phyloP scores from a whole-genome alignment of 2,888 invertebrate species.

The Mythimna loreyi region DNA sequence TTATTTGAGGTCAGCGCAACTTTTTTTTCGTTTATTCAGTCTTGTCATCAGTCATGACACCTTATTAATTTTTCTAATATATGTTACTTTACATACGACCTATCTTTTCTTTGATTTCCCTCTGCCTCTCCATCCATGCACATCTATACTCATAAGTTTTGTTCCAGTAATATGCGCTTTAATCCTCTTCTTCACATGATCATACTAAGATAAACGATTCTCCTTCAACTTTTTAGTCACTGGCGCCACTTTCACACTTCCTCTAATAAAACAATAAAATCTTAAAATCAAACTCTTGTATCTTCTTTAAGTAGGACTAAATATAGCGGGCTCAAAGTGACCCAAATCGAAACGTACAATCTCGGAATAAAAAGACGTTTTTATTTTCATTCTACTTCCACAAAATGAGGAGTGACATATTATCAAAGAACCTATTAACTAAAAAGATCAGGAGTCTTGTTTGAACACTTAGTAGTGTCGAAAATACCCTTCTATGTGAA shows the following conservation, averaged over 20 bases:
- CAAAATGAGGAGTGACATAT: slow-evolving; percentile 51
- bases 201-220: too few relatives aligned
- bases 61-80: too few relatives aligned
- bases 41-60: too few relatives aligned
- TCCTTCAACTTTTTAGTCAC: too few relatives aligned
- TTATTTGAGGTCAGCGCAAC: too few relatives aligned
- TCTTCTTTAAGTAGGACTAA: neutral
- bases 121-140: too few relatives aligned
- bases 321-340: neutral
- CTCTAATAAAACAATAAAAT: neutral
- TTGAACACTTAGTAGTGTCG: slow-evolving; percentile 41
- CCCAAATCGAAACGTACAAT: neutral
- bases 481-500: slow-evolving; percentile 14
- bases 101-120: too few relatives aligned
- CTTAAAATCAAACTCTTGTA: slow-evolving; percentile 20
- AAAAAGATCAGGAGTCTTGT: slow-evolving; percentile 12
- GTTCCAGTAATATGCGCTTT: too few relatives aligned
- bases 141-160: too few relatives aligned
- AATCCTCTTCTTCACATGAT: too few relatives aligned
- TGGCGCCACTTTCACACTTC: neutral
- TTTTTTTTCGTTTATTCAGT: too few relatives aligned
- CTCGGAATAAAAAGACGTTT: slow-evolving; percentile 29
- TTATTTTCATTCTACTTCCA: slow-evolving; percentile 47
- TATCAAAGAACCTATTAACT: slow-evolving; percentile 49
- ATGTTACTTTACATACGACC: too few relatives aligned